Conservation (phyloP, 2,113 vertebrate genomes). For the Scatophagus argus region DNA sequence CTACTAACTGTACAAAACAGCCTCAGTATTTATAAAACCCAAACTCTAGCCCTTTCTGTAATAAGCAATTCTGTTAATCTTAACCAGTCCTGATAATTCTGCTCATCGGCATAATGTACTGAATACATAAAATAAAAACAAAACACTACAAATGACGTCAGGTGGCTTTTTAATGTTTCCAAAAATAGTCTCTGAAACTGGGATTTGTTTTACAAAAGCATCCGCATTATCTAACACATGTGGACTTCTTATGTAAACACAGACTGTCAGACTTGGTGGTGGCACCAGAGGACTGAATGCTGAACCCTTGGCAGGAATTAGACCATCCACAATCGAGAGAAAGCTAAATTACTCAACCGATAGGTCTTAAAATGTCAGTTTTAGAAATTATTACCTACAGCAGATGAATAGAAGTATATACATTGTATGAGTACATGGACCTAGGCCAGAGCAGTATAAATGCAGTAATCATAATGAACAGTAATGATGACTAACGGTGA, state of each 20-base stretch:
- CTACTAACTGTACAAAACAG: too few relatives aligned
- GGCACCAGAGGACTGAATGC: conserved; percentile 62
- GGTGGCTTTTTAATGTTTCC: conserved; percentile 81
- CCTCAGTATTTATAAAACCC: background rate
- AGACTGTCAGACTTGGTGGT: conserved; percentile 66
- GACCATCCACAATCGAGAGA: conserved; percentile 56
- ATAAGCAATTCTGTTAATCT: background rate
- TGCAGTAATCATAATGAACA: conserved; percentile 35
- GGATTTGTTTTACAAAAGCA: conserved; percentile 82
- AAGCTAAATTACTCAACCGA: conserved; percentile 42
- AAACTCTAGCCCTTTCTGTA: background rate
- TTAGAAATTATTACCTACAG: conserved; percentile 49
- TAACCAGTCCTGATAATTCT: too few relatives aligned
- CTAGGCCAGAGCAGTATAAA: conserved; percentile 53
- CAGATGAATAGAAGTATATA: conserved; percentile 38
- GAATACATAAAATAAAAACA: conserved; percentile 28
- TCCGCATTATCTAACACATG: conserved; percentile 72
- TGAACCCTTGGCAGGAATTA: conserved; percentile 55
- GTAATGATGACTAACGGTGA: conserved; percentile 27
- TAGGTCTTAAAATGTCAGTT: conserved; percentile 29
- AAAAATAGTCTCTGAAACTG: conserved; percentile 84
- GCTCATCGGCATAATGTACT: background rate
- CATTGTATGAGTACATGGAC: conserved; percentile 34
- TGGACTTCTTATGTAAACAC: conserved; percentile 81
- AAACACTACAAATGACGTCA: conserved; percentile 67